Percentiles rank a stretch among this genome's conserved stretches.
phyloP scores from a whole-genome alignment of 2,113 vertebrate species.

The Pelecanoides urinatrix region DNA sequence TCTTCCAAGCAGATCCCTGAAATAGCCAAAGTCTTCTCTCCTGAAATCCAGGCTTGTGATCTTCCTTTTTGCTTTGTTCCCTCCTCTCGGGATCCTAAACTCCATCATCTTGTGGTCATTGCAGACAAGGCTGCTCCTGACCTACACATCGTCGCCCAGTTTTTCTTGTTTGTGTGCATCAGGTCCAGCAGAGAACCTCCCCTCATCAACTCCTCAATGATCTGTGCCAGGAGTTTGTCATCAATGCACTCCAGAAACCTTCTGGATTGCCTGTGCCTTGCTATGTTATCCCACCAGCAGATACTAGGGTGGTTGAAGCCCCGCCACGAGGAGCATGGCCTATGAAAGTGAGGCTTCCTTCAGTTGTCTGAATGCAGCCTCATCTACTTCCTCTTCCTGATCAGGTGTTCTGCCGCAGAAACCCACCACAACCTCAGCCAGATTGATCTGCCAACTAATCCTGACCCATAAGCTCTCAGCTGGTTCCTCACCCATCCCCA shows the following conservation, averaged over 20 bases:
- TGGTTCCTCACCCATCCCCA: not conserved
- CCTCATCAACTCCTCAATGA: not conserved
- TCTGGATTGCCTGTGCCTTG: not conserved
- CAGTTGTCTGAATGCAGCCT: not conserved
- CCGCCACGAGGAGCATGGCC: not conserved
- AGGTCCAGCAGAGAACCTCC: not conserved
- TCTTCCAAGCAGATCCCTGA: not conserved
- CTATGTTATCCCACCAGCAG: not conserved
- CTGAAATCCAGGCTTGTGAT: not conserved
- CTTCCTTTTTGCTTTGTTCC: not conserved
- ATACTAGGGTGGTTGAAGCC: not conserved
- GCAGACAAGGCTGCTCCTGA: not conserved
- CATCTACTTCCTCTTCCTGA: not conserved
- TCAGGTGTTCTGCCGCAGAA: not conserved
- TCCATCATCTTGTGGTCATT: not conserved
- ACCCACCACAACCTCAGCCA: not conserved
- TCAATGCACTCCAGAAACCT: not conserved
- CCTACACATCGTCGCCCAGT: not conserved
- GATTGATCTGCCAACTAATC: not conserved
- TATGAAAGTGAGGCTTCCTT: not conserved
- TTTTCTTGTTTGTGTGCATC: not conserved
- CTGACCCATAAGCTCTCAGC: not conserved
- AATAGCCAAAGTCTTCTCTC: not conserved
- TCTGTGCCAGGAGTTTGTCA: not conserved
- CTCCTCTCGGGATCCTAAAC: not conserved